Evolutionary conservation across 2,113 vertebrate species (phyloP).

Genomic region (Malurus melanocephalus): DNA sequence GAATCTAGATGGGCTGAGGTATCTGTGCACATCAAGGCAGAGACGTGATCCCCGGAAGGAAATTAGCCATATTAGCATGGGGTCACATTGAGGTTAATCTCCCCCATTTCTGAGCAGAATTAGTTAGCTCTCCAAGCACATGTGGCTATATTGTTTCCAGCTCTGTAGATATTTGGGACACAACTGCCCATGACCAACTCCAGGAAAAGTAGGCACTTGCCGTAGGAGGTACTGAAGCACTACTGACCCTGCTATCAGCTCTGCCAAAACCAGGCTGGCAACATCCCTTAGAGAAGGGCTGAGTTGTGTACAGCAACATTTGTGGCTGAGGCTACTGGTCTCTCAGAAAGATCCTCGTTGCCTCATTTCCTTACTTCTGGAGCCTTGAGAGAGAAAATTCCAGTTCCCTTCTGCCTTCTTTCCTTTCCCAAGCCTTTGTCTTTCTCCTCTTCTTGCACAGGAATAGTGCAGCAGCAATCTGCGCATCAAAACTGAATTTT

Average conservation of each 20-base stretch:
- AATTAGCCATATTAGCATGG: not conserved
- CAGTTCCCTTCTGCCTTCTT: not conserved
- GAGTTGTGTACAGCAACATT: not conserved
- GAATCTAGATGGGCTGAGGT: not conserved
- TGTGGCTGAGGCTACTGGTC: not conserved
- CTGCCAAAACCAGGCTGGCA: not conserved
- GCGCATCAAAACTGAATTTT: not conserved
- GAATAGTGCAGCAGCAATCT: not conserved
- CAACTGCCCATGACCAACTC: not conserved
- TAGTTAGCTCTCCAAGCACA: accelerated
- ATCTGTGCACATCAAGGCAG: not conserved
- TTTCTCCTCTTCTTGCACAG: not conserved
- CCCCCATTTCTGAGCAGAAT: not conserved
- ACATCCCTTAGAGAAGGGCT: not conserved
- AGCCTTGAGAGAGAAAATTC: not conserved
- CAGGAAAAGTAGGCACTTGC: not conserved
- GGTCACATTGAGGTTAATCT: not conserved
- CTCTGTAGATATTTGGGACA: not conserved
- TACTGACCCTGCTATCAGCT: not conserved
- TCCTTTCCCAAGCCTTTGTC: not conserved
- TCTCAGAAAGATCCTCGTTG: not conserved
- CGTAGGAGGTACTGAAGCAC: not conserved
- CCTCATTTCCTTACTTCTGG: not conserved
- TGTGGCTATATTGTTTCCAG: not conserved
- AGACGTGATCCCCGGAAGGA: not conserved